These are phyloP conservation scores for Microplitis deprimator DNA, from an alignment of 2,888 invertebrate genomes.

Conservation along the genomic window DNA sequence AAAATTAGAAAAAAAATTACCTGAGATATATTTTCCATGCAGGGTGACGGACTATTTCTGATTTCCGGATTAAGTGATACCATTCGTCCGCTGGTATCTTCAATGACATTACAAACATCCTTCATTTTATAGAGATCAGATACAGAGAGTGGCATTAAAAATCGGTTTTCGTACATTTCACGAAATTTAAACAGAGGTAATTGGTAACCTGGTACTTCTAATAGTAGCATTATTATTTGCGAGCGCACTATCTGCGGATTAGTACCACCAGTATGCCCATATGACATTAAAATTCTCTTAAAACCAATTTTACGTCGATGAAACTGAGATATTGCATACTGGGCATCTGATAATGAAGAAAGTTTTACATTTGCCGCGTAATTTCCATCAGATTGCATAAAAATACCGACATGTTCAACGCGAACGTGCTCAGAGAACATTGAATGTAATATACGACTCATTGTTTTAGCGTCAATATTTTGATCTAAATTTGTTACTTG, in stretches of 20 bases:
- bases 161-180: constrained; percentile 86
- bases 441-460: constrained; percentile 77
- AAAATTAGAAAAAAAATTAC: constrained; percentile 49
- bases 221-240: constrained; percentile 81
- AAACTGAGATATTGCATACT: constrained; percentile 84
- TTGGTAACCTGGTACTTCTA: constrained; percentile 82
- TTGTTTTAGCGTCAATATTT: constrained; percentile 78
- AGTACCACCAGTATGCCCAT: constrained; percentile 77
- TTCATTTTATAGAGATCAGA: constrained; percentile 82
- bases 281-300: constrained; percentile 84
- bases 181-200: constrained; percentile 87
- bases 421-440: constrained; percentile 79
- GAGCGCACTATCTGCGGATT: constrained; percentile 79
- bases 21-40: constrained; percentile 62
- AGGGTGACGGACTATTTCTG: constrained; percentile 75
- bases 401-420: constrained; percentile 77
- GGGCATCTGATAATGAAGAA: constrained; percentile 80
- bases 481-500: constrained; percentile 82
- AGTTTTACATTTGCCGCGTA: constrained; percentile 82
- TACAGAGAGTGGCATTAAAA: constrained; percentile 80
- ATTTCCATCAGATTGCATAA: constrained; percentile 78
- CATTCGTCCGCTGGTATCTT: constrained; percentile 80
- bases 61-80: constrained; percentile 79
- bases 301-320: constrained; percentile 88
- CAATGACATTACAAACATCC: constrained; percentile 84